Evolutionary conservation across 2,797 vertebrate species (phyloP), one percentile per base, ranked within the genome.

Genomic region (Parauchenoglanis punctatus): DNA sequence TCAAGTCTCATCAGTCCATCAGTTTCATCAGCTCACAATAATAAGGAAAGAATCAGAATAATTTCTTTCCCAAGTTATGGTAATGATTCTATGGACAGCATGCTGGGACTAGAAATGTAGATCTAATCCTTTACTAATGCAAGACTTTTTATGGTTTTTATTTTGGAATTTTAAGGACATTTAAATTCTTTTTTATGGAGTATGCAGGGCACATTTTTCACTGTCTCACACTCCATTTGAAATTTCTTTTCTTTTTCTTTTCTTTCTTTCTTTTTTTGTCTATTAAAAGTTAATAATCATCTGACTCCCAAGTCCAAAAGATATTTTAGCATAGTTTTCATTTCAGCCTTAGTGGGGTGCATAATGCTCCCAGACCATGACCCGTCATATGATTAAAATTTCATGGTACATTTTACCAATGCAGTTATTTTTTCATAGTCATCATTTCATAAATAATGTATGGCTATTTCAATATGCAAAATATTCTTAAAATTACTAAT

Each of bases 1-100:
- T 88, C 49, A 87, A 81, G 49, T 77, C 46, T 35, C 10, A 87
- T 88, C 85, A 85, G 56, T 72, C 75, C 25, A 75, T 67, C 68
- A 52, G 68, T 40, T 82, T 58, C 52, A 73, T 68, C 28, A 58
- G 52, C 25, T 81, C 31, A 84, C 58, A 81, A 61, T 85, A 81
- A 85, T 5, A 7, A 73, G 31, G 77, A 65, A 58, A 59, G 54
- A 65, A 18, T 82, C 3, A 28, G 15, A 65, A 63, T 65, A n/a
- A 28, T 18, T 28, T 28, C 0, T 18, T 18, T 56, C 5, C 20
- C 11, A 13, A 81, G 17, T 20, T 78, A 35, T 58, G 28, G 28
- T 35, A 58, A 78, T 78, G 15, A 20, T 78, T 56, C 17, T 58
- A 11, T 77, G 28, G 76, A 81, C 31, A 59, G 7, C 54, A 58